A percentile compares a stretch with the other conserved stretches of the same genome.
Evolutionary conservation across 2,797 vertebrate species (phyloP).

Genomic region (Phrynocephalus vlangalii): DNA sequence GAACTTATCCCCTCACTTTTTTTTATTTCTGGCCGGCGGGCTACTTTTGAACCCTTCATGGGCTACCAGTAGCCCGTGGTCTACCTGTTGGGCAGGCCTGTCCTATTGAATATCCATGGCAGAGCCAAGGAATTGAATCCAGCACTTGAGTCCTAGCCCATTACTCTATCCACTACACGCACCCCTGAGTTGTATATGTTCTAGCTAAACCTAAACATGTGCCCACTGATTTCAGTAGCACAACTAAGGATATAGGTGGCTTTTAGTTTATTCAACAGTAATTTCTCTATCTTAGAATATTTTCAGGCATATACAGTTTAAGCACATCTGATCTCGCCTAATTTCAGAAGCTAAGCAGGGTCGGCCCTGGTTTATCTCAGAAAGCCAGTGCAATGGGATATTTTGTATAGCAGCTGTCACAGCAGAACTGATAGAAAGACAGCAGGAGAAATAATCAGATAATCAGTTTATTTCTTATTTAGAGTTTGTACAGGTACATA

Average conservation of each 20-base stretch:
- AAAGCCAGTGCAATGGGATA: conserved; percentile 22
- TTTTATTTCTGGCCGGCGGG: too few relatives aligned
- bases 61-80: too few relatives aligned
- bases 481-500: neutral
- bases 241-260: neutral
- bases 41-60: too few relatives aligned
- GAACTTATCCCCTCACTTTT: too few relatives aligned
- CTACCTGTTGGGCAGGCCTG: too few relatives aligned
- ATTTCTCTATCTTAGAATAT: neutral
- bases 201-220: neutral
- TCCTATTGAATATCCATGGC: too few relatives aligned
- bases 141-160: too few relatives aligned
- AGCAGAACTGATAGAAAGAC: neutral
- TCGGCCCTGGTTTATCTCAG: conserved; percentile 2
- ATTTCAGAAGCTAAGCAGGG: too few relatives aligned
- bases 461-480: neutral
- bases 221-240: neutral
- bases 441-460: neutral
- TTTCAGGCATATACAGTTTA: conserved; percentile 26
- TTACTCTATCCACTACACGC: too few relatives aligned
- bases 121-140: too few relatives aligned
- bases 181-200: neutral
- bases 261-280: conserved; percentile 28
- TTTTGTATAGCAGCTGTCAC: conserved; percentile 12
- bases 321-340: too few relatives aligned